Conservation (phyloP, 2,797 vertebrate species). For the Gallinago stenura region DNA sequence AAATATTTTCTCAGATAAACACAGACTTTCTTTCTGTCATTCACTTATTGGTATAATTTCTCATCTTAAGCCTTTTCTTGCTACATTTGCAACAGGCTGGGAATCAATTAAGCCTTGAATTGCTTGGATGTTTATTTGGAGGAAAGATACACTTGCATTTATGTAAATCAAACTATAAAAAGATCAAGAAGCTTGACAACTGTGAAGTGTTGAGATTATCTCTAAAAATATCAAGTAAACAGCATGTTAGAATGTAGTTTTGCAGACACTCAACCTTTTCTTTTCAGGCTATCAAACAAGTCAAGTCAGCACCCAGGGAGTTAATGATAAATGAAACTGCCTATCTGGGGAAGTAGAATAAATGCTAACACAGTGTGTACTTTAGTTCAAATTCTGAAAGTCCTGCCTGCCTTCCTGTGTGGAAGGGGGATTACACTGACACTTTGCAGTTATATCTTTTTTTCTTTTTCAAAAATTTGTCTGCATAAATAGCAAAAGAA, state of each 20-base stretch:
- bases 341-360: not conserved
- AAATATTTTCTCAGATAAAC: not conserved
- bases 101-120: conserved; percentile 5
- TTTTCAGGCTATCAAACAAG: not conserved
- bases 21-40: not conserved
- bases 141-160: conserved; percentile 6
- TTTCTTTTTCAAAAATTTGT: not conserved
- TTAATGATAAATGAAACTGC: not conserved
- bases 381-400: not conserved
- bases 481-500: not conserved
- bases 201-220: not conserved
- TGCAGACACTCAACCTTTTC: not conserved
- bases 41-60: not conserved
- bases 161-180: conserved; percentile 50
- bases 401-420: not conserved
- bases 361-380: not conserved
- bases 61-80: conserved; percentile 13
- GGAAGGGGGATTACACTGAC: not conserved
- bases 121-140: conserved; percentile 26
- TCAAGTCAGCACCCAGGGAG: not conserved
- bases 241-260: not conserved
- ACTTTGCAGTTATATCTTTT: not conserved
- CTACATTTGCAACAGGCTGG: not conserved
- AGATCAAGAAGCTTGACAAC: conserved; percentile 20
- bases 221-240: conserved; percentile 30